Evolutionary conservation across 2,113 vertebrate species (phyloP).

Genomic region (Gallinago undulata): DNA sequence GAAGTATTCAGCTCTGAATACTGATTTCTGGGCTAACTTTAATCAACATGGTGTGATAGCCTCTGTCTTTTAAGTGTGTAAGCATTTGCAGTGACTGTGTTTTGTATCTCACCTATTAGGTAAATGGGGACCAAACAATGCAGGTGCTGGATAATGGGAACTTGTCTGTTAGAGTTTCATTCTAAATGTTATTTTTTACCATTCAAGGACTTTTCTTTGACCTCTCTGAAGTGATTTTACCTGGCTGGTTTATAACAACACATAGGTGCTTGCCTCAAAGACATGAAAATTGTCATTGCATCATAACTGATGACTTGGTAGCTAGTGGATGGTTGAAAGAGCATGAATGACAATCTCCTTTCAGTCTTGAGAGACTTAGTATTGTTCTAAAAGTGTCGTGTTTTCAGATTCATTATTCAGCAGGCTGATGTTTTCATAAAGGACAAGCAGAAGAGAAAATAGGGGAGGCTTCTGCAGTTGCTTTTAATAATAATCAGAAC

Average conservation of each 20-base stretch:
- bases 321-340: background rate
- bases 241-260: background rate
- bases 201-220: background rate
- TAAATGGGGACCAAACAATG: background rate
- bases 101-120: background rate
- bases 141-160: background rate
- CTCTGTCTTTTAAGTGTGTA: background rate
- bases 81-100: background rate
- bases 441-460: background rate
- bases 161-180: background rate
- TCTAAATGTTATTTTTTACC: background rate
- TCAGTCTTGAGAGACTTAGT: background rate
- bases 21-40: background rate
- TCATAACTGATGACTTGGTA: background rate
- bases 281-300: background rate
- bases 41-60: rapidly evolving
- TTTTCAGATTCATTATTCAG: background rate
- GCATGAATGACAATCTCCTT: background rate
- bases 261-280: background rate
- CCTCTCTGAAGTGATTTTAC: background rate
- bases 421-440: background rate
- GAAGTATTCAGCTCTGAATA: background rate
- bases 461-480: background rate
- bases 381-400: background rate
- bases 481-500: background rate